phyloP scores from a whole-genome alignment of 2,888 invertebrate species.

The Lottia scabra region DNA sequence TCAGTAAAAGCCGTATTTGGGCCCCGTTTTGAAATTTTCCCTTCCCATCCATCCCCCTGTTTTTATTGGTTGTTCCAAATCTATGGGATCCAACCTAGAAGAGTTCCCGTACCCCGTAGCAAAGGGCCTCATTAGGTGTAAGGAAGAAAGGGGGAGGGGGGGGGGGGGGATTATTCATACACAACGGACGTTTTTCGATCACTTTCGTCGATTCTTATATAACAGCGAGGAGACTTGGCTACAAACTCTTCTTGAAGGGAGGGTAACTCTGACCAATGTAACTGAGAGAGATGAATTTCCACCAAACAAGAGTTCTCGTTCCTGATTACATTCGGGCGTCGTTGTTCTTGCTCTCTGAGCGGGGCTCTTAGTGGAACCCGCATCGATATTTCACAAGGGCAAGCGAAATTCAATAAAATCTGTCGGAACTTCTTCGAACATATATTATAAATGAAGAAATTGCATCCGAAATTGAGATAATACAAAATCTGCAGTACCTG shows the following conservation, averaged over 20 bases:
- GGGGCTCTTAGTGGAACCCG: not conserved
- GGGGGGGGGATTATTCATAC: too few species aligned
- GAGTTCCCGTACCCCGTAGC: too few species aligned
- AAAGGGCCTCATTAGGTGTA: too few species aligned
- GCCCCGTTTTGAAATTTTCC: too few species aligned
- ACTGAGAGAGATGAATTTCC: constrained; percentile 47
- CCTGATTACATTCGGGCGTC: constrained; percentile 14
- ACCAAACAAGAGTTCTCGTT: constrained; percentile 42
- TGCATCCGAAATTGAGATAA: constrained; percentile 85
- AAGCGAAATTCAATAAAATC: constrained; percentile 33
- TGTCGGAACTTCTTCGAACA: constrained; percentile 52
- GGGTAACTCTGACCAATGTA: constrained; percentile 46
- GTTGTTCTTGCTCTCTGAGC: constrained; percentile 14
- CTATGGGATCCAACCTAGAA: too few species aligned
- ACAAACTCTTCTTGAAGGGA: constrained; percentile 47
- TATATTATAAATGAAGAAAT: constrained; percentile 78
- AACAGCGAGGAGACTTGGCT: constrained; percentile 48
- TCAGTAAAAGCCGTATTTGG: too few species aligned
- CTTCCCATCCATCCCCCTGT: too few species aligned
- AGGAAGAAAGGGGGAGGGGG: too few species aligned
- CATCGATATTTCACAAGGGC: constrained; percentile 16
- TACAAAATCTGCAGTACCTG: constrained; percentile 78
- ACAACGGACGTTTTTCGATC: too few species aligned
- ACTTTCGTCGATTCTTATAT: not conserved
- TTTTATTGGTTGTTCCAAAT: too few species aligned